A percentile compares a stretch with the other conserved stretches of the same genome.
phyloP scores from a whole-genome alignment of 2,888 invertebrate species.

The Pseudococcus viburni region DNA sequence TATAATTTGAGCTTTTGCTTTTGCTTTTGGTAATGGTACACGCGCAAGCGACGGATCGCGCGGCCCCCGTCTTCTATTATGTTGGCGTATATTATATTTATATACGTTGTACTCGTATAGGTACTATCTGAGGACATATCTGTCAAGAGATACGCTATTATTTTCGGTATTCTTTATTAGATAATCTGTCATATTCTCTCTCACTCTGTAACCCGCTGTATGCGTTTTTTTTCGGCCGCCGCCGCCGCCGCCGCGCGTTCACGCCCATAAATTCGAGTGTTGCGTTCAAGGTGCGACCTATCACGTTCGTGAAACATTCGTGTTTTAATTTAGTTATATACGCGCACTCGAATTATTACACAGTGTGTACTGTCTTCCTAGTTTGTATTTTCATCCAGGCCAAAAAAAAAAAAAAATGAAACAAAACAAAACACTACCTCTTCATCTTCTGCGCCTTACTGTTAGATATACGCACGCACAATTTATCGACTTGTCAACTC shows the following conservation, averaged over 20 bases:
- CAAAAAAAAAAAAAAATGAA: slow-evolving; percentile 22
- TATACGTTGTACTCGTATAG: slow-evolving; percentile 22
- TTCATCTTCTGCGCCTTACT: neutral
- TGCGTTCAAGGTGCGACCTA: slow-evolving; percentile 63
- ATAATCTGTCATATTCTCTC: slow-evolving; percentile 61
- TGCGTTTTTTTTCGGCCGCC: slow-evolving; percentile 18
- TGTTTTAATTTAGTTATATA: slow-evolving; percentile 64
- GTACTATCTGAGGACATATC: slow-evolving; percentile 61
- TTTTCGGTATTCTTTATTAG: slow-evolving; percentile 60
- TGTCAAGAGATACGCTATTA: slow-evolving; percentile 57
- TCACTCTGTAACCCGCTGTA: neutral
- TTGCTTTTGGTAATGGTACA: neutral
- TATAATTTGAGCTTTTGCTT: neutral
- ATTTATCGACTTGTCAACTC: slow-evolving; percentile 65
- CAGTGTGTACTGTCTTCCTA: slow-evolving; percentile 47
- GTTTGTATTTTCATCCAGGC: slow-evolving; percentile 50
- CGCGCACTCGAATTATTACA: slow-evolving; percentile 37
- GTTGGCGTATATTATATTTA: slow-evolving; percentile 50
- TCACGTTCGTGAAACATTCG: slow-evolving; percentile 63
- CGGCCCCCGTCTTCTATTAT: slow-evolving; percentile 44
- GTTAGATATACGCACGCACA: slow-evolving; percentile 12
- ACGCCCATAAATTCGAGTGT: slow-evolving; percentile 51
- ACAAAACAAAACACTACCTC: slow-evolving; percentile 23
- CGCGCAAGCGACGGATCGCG: neutral
- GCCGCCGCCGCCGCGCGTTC: neutral